Conservation (phyloP, 2,888 invertebrate genomes). For the Hipparchia sbordonii region DNA sequence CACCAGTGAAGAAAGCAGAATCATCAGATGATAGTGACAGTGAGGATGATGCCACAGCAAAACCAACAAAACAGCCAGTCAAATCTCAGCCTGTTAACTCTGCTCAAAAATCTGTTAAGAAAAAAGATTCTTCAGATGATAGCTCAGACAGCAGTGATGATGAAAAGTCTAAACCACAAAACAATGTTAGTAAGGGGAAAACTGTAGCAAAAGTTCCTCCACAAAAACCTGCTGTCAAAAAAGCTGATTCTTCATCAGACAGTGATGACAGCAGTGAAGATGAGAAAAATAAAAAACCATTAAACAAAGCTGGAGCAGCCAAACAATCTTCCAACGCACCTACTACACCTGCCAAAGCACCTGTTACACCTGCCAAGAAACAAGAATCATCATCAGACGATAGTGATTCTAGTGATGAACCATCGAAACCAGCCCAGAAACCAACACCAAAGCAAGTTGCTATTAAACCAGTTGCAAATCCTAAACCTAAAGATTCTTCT, state of each 20-base stretch:
- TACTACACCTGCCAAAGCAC: constrained; percentile 15
- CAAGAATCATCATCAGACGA: constrained; percentile 53
- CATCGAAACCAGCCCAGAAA: constrained; percentile 31
- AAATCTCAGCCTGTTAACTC: constrained; percentile 44
- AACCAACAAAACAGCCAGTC: constrained; percentile 43
- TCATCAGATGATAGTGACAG: constrained; percentile 59
- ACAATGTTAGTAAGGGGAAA: constrained; percentile 31
- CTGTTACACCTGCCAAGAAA: constrained; percentile 26
- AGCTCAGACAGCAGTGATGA: constrained; percentile 61
- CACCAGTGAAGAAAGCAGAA: constrained; percentile 54
- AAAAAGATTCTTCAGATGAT: constrained; percentile 63
- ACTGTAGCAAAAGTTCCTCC: constrained; percentile 40
- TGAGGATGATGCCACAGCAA: constrained; percentile 50
- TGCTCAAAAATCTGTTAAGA: constrained; percentile 43
- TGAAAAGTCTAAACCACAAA: constrained; percentile 55
- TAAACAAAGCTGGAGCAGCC: constrained; percentile 41
- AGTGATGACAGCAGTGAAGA: constrained; percentile 64
- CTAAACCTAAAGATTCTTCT: constrained; percentile 57
- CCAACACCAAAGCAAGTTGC: constrained; percentile 42
- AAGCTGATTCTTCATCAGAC: constrained; percentile 65
- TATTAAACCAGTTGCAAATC: constrained; percentile 42
- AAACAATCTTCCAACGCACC: constrained; percentile 22
- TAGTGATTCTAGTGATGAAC: constrained; percentile 51
- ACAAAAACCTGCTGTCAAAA: constrained; percentile 50
- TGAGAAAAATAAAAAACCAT: constrained; percentile 57